Base-by-base conservation (phyloP, 2,113 vertebrate species). In the Reinhardtius hippoglossoides region DNA sequence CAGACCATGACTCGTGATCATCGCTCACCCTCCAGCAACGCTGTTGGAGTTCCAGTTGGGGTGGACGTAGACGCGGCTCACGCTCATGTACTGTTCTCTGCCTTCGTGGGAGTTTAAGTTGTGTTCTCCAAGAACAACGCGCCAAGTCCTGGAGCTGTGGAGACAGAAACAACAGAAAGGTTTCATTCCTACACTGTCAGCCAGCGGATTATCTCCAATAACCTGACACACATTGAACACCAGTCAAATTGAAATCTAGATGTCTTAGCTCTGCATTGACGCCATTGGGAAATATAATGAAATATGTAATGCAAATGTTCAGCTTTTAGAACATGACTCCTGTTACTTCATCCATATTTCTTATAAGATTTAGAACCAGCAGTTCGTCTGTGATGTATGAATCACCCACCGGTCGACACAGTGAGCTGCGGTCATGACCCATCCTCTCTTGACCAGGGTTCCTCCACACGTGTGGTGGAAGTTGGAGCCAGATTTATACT, bases 361-460 rank as follows among this genome's bases (percentile, higher is more conserved):
- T 18, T 20, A 3, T 50, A 31, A 14, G 15, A 46, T 76, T 27
- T 68, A 31, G 31, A 31, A 31, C 31, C 8, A 67, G 62, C 24
- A 58, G 42, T 4, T 84, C 5, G 52, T 71, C 62, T 23, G 21
- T 76, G 42, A 81, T 60, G 46, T 18, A n/a, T 62, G 37, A 65
- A 58, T 16, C 10, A 31, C 31, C 74, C 71, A 92, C 90, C 84
- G 44, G 86, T 92, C 91, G 59, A 92, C 91, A 3, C 96, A 97
- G 80, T 96, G 96, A 85, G 96, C 96, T 0, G 96, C 96, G 0
- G 96, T 97, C 95, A 96, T 84, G 67, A 96, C 97, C 95, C 96
- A 96, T 91, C 94, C 92, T 9, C 18, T 87, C 27, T 0, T 87
- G 88, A 96, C 84, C 88, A 97, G 93, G 78, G 94, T 95, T 61